Percentiles rank a stretch among this genome's conserved stretches.
Conservation (phyloP, 2,113 vertebrate genomes). For the Stomatorhinus ivindoensis region DNA sequence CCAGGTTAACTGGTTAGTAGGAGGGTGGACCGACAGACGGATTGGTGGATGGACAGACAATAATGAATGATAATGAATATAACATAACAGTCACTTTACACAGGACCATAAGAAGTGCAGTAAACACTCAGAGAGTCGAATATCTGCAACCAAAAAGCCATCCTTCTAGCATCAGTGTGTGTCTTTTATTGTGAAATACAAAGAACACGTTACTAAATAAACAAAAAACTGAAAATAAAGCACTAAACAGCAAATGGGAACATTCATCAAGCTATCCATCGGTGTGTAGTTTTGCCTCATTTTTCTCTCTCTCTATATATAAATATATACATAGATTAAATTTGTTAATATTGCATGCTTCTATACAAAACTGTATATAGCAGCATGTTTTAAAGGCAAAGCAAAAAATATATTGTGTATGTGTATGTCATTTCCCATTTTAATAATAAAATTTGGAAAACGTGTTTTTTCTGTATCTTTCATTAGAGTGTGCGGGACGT, state of each 20-base stretch:
- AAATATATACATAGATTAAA: constrained; percentile 51
- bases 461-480: not conserved
- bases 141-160: not conserved
- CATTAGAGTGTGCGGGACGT: not conserved
- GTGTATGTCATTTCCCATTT: constrained; percentile 61
- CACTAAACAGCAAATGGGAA: constrained; percentile 20
- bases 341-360: constrained; percentile 72
- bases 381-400: constrained; percentile 74
- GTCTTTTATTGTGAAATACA: not conserved
- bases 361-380: constrained; percentile 68
- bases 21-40: not conserved
- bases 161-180: not conserved
- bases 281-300: constrained; percentile 39
- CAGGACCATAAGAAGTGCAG: not conserved
- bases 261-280: constrained; percentile 31
- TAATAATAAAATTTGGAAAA: constrained; percentile 64
- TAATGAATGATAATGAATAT: not conserved
- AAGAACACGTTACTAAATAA: not conserved
- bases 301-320: constrained; percentile 29
- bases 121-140: not conserved
- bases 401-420: constrained; percentile 57
- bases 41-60: not conserved
- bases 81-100: not conserved
- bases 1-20: not conserved
- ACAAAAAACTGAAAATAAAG: constrained; percentile 3